Evolutionary conservation across 2,113 vertebrate species (phyloP).

Genomic region (Noturus placidus): DNA sequence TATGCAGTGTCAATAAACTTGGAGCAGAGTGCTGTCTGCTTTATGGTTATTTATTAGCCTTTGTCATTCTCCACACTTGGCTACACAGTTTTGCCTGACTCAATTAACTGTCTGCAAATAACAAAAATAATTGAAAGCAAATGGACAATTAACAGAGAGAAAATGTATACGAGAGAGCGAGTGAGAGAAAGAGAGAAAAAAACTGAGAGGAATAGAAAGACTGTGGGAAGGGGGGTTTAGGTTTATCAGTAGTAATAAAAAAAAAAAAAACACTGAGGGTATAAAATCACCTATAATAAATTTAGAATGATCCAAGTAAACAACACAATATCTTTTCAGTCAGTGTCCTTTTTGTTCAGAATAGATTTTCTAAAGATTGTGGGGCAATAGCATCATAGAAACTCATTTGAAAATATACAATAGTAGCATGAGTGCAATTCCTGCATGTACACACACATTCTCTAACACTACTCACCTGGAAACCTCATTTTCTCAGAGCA

Average conservation of each 20-base stretch:
- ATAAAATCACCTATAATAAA: constrained; percentile 23
- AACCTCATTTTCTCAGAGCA: constrained; percentile 12
- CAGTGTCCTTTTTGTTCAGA: background rate
- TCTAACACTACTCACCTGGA: background rate
- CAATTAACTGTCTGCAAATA: constrained; percentile 41
- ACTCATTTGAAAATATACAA: background rate
- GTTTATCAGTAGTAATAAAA: too few species aligned
- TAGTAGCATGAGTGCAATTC: background rate
- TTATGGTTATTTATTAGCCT: constrained; percentile 40
- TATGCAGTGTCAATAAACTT: constrained; percentile 17
- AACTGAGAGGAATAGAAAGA: background rate
- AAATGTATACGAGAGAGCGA: background rate
- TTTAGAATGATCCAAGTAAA: constrained; percentile 9
- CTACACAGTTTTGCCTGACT: constrained; percentile 38
- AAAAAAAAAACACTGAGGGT: background rate
- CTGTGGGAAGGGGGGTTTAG: background rate
- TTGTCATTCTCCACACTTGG: constrained; percentile 30
- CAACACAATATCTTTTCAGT: background rate
- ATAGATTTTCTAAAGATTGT: background rate
- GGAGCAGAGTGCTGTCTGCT: constrained; percentile 10
- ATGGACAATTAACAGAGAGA: constrained; percentile 31
- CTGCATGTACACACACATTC: background rate
- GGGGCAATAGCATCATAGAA: background rate
- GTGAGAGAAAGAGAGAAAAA: background rate
- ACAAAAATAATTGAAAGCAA: constrained; percentile 47